A percentile compares a stretch with the other conserved stretches of the same genome.
These are phyloP conservation scores for Discoglossus pictus DNA, from an alignment of 2,797 vertebrate species.

Conservation along the genomic window DNA sequence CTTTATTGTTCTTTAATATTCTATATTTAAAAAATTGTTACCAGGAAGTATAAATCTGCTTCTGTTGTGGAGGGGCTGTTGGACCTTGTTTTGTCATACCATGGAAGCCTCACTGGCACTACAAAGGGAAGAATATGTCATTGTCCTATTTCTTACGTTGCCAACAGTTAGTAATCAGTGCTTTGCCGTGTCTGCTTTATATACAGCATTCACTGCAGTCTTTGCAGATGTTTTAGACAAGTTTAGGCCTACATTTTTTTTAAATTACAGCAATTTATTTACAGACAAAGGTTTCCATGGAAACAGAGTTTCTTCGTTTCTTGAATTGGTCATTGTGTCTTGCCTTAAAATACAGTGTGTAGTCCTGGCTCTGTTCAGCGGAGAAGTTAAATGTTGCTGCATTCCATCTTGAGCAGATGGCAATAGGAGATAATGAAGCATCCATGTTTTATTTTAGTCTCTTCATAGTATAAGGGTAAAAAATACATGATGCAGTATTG, in stretches of 20 bases:
- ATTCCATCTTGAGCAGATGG: background rate
- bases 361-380: too few species aligned
- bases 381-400: too few species aligned
- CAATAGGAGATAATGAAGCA: too few species aligned
- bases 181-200: slow-evolving; percentile 25
- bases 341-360: background rate
- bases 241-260: slow-evolving; percentile 7
- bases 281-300: slow-evolving; percentile 26
- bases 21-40: too few species aligned
- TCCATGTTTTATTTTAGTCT: too few species aligned
- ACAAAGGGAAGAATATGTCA: slow-evolving; percentile 8
- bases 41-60: too few species aligned
- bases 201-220: slow-evolving; percentile 25
- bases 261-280: slow-evolving; percentile 26
- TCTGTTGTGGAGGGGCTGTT: too few species aligned
- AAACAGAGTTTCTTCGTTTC: slow-evolving; percentile 4
- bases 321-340: background rate
- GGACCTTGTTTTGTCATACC: background rate
- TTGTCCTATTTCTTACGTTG: slow-evolving; percentile 24
- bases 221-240: slow-evolving; percentile 31
- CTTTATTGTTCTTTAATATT: too few species aligned
- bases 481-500: too few species aligned
- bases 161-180: slow-evolving; percentile 17
- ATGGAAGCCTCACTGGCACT: background rate
- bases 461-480: too few species aligned